Evolutionary conservation across 2,888 invertebrate genomes (phyloP).

Genomic region (Lissocephala sabroskyi): DNA sequence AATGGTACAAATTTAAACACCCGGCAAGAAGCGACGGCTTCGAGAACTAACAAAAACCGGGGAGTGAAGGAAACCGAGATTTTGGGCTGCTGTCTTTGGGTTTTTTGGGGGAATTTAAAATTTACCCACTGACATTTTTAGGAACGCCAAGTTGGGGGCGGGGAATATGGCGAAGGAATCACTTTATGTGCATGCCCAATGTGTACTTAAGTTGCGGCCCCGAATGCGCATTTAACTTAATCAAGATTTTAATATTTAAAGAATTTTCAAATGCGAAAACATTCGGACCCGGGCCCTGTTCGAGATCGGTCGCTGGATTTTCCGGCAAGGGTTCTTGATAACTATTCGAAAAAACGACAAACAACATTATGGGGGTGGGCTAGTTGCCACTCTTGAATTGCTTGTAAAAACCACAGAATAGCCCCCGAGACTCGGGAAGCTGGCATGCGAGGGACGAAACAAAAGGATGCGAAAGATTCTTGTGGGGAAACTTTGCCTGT

Average conservation of each 20-base stretch:
- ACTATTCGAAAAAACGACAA: constrained; percentile 30
- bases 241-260: constrained; percentile 70
- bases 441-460: no score
- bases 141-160: background rate
- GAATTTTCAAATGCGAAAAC: constrained; percentile 36
- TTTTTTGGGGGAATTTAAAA: background rate
- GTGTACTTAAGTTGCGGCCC: constrained; percentile 45
- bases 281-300: no score
- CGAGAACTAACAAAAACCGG: background rate
- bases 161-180: constrained; percentile 34
- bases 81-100: constrained; percentile 18
- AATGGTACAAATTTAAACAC: constrained; percentile 31
- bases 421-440: no score
- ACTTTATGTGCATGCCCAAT: constrained; percentile 42
- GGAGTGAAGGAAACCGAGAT: constrained; percentile 19
- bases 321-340: constrained; percentile 34
- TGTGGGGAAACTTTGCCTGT: constrained; percentile 26
- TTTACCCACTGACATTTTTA: background rate
- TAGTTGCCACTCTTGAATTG: constrained; percentile 48
- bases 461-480: constrained; percentile 1
- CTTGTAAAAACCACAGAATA: constrained; percentile 40
- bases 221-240: constrained; percentile 68
- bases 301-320: background rate
- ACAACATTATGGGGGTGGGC: constrained; percentile 46
- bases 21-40: background rate